A percentile compares a stretch with the other conserved stretches of the same genome.
phyloP scores from a whole-genome alignment of 2,888 invertebrate species.

The Zygogramma bicolorata region DNA sequence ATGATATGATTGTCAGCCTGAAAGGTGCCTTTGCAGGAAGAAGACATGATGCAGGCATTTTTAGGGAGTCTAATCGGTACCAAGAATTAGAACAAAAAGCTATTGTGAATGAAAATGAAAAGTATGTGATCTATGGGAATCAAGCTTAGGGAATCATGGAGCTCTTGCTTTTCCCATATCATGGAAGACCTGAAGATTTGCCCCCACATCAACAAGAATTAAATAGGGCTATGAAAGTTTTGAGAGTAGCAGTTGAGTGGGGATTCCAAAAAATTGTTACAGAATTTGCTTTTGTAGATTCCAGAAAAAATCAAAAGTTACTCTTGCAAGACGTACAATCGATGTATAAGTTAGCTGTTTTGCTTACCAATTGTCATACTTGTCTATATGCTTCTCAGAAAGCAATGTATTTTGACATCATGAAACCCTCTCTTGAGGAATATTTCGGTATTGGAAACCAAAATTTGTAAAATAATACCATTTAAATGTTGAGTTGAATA shows the following conservation, averaged over 20 bases:
- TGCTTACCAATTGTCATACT: conserved; percentile 42
- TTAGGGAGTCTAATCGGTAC: conserved; percentile 35
- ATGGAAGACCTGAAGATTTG: conserved; percentile 25
- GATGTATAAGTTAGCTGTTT: conserved; percentile 36
- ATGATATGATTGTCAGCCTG: conserved; percentile 44
- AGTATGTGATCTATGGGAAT: conserved; percentile 39
- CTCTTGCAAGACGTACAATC: conserved; percentile 36
- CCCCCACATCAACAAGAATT: conserved; percentile 30
- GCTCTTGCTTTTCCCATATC: conserved; percentile 28
- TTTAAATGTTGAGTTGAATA: too few relatives aligned
- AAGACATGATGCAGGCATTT: conserved; percentile 44
- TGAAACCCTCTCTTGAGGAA: conserved; percentile 21
- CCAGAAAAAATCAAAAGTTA: too few relatives aligned
- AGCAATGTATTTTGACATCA: conserved; percentile 19
- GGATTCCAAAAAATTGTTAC: too few relatives aligned
- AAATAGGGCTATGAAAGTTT: conserved; percentile 37
- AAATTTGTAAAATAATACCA: too few relatives aligned
- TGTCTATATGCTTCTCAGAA: conserved; percentile 25
- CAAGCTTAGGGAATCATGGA: conserved; percentile 36
- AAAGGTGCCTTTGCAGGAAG: conserved; percentile 41
- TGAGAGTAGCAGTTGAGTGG: conserved; percentile 46
- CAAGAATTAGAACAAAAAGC: conserved; percentile 34
- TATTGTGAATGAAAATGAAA: conserved; percentile 26
- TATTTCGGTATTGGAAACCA: too few relatives aligned
- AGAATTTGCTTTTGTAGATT: too few relatives aligned